phyloP scores from a whole-genome alignment of 2,888 invertebrate species.

The Neoaliturus tenellus region DNA sequence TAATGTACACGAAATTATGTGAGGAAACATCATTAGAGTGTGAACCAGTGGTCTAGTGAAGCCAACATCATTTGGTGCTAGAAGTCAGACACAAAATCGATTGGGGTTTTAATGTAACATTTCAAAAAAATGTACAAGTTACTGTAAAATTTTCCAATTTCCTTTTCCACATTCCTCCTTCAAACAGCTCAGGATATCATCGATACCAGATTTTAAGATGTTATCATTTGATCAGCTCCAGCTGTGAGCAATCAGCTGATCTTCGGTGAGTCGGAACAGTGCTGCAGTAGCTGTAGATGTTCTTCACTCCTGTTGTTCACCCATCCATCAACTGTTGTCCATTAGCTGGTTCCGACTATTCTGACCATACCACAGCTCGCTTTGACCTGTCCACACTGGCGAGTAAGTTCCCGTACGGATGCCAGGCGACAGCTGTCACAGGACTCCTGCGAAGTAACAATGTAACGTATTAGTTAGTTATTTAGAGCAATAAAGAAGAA shows the following conservation, averaged over 20 bases:
- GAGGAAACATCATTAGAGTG: no score
- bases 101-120: no score
- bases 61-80: no score
- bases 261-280: neutral
- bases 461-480: no score
- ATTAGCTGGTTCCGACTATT: constrained; percentile 70
- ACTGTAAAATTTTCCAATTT: no score
- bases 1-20: no score
- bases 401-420: constrained; percentile 86
- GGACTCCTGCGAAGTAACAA: constrained; percentile 80
- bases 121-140: no score
- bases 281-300: neutral
- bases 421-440: constrained; percentile 93
- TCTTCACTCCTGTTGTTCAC: no score
- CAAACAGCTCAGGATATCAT: neutral
- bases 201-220: neutral
- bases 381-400: constrained; percentile 91
- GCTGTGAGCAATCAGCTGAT: neutral
- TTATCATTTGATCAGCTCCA: neutral
- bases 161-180: neutral
- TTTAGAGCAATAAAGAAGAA: no score
- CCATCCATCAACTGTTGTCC: neutral
- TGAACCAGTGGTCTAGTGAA: no score
- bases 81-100: no score
- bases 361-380: constrained; percentile 89